phyloP scores from a whole-genome alignment of 2,113 vertebrate species.

The Tichodroma muraria region DNA sequence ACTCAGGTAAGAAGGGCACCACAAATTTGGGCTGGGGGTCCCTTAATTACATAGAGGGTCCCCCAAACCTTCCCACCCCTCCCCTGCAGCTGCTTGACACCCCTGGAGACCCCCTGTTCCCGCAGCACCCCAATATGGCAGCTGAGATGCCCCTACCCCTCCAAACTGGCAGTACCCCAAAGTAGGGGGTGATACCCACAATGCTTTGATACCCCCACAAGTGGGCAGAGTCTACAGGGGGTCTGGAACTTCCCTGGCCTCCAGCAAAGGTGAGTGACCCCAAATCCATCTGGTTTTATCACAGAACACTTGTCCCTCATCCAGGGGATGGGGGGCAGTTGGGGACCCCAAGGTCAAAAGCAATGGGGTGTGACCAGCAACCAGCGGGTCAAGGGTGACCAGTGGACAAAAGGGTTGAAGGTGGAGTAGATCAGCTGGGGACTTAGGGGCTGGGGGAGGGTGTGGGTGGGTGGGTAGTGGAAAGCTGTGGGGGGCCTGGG shows the following conservation, averaged over 20 bases:
- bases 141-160: background rate
- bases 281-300: background rate
- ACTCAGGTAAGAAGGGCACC: too few relatives aligned
- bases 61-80: background rate
- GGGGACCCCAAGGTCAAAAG: background rate
- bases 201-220: background rate
- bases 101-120: background rate
- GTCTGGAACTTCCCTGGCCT: background rate
- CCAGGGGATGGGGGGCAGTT: background rate
- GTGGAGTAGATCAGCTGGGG: background rate
- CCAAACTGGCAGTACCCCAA: background rate
- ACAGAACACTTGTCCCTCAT: background rate
- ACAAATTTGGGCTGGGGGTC: background rate
- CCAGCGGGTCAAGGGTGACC: background rate
- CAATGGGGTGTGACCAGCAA: rapidly evolving
- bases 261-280: too few relatives aligned
- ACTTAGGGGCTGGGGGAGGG: rapidly evolving
- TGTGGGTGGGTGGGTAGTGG: background rate
- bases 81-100: background rate
- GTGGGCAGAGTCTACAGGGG: background rate
- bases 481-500: background rate
- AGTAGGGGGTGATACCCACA: background rate
- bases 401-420: background rate
- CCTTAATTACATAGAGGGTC: background rate
- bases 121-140: background rate